Conservation (phyloP, 2,888 invertebrate species). For the Trissonchulus latispiculum region DNA sequence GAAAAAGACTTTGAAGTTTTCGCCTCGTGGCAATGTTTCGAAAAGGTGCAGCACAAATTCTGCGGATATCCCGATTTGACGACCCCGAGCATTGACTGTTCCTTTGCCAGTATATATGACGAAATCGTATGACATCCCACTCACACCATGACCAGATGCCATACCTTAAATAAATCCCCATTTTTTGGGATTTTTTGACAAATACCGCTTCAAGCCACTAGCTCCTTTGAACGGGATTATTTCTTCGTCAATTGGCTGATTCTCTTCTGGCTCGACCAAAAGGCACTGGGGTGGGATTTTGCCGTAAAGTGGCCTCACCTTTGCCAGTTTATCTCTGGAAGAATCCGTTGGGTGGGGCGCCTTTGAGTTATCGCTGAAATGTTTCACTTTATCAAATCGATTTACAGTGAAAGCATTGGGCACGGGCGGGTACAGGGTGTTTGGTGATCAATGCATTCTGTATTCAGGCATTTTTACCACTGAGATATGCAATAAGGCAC, state of each 20-base stretch:
- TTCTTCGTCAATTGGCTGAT: conserved; percentile 28
- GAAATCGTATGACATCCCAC: conserved; percentile 18
- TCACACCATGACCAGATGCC: conserved; percentile 3
- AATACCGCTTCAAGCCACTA: neutral
- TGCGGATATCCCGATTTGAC: neutral
- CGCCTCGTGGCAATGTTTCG: neutral
- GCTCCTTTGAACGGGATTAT: conserved; percentile 29
- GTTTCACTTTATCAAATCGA: conserved; percentile 12
- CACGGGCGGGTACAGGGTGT: neutral
- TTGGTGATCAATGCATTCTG: neutral
- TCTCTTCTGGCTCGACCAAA: conserved; percentile 22
- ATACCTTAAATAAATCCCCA: conserved; percentile 19
- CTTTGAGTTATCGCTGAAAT: conserved; percentile 1
- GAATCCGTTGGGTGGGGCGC: neutral
- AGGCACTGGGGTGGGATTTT: neutral
- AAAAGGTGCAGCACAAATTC: neutral
- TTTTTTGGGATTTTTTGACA: conserved; percentile 18
- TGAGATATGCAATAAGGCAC: neutral
- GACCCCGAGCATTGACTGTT: neutral
- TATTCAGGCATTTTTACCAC: conserved; percentile 8
- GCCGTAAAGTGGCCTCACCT: conserved; percentile 24
- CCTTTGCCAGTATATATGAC: conserved; percentile 1
- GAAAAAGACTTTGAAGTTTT: conserved; percentile 4
- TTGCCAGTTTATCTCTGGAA: conserved; percentile 25
- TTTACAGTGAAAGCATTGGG: neutral